Evolutionary conservation across 30 jellyfish, hydroid and myxozoan genomes (phyloP), one percentile per base, ranked within the genome.

Genomic region (Hydra vulgaris): DNA sequence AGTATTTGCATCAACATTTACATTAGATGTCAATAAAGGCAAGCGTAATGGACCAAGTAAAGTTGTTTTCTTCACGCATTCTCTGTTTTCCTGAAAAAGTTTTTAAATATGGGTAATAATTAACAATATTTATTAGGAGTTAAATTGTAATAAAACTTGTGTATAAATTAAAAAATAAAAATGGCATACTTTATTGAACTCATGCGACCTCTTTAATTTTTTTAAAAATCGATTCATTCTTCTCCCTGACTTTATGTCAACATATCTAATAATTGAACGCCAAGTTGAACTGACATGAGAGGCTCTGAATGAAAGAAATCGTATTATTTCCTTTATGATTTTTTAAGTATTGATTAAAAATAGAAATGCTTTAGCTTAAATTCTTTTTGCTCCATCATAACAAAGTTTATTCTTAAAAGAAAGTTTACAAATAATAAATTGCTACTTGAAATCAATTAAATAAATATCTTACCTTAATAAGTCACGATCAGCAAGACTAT

Each of bases 251-350:
- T 78, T 78, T 0, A 78, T 27, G 27, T 56, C 54, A 52, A 23
- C 27, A 0, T 54, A 52, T 53, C 82, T 54, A 61, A 78, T 77
- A 18, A 78, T 27, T 19, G 22, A 27, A 15, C 79, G 23, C 85
- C 85, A 78, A 53, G 79, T 56, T 56, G 22, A 21, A 66, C 54
- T 27, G 7, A 78, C 85, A 61, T 78, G 85, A 8, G 85, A 78
- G 0, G 66, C 79, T 77, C 85, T 78, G 27, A 18, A 54, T 7
- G 24, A 55, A 78, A 52, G 27, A 73, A 0, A 7, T 0, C 24
- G 7, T 23, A 0, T 73, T 5, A 0, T 73, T 23, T 20, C 16
- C 20, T 73, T 19, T 20, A 23, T 61, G 72, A 0, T n/a, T 61
- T 0, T 17, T 61, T 0, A 21, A 21, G n/a, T n/a, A n/a, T n/a